Evolutionary conservation across 2,113 vertebrate species (phyloP).

Genomic region (Thomomys bottae): DNA sequence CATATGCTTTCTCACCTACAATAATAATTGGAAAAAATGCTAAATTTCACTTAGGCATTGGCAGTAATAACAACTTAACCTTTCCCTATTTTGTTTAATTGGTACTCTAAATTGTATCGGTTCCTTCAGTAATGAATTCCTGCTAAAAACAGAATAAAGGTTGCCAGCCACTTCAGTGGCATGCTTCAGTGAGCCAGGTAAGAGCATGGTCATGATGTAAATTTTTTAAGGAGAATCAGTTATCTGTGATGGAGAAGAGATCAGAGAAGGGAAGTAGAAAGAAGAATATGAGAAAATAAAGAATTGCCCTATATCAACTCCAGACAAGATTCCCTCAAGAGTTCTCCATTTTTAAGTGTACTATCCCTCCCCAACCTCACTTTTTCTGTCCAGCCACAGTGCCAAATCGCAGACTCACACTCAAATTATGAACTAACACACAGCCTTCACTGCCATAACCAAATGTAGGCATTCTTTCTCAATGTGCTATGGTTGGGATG

Average conservation of each 20-base stretch:
- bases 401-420: neutral
- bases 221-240: neutral
- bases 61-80: neutral
- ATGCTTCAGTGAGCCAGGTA: neutral
- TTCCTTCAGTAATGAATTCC: neutral
- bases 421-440: neutral
- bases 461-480: neutral
- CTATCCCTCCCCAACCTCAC: neutral
- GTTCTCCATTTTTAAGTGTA: neutral
- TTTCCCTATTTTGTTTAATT: neutral
- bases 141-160: neutral
- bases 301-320: neutral
- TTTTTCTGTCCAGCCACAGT: neutral
- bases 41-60: neutral
- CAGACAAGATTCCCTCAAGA: neutral
- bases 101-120: neutral
- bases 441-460: neutral
- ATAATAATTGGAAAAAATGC: neutral
- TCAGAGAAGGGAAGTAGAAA: neutral
- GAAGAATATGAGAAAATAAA: neutral
- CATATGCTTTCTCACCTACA: neutral
- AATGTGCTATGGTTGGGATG: neutral
- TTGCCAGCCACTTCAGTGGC: too few species aligned
- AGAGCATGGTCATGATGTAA: too few species aligned
- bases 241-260: neutral